phyloP scores from a whole-genome alignment of 2,113 vertebrate species.

The Typhlomys cinereus region DNA sequence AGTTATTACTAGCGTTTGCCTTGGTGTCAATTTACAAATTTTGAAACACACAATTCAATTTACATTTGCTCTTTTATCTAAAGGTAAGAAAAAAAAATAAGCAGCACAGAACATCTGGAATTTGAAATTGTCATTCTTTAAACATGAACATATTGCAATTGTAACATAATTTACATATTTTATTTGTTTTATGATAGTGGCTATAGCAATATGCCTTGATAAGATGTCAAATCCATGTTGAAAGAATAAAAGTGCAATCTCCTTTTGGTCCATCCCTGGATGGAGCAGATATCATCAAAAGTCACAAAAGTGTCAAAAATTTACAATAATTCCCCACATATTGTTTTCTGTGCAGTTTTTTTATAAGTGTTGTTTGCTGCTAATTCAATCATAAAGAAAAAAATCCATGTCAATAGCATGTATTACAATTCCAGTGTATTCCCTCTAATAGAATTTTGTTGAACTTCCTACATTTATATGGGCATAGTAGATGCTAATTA shows the following conservation, averaged over 20 bases:
- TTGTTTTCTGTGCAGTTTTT: background rate
- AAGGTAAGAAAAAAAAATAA: background rate
- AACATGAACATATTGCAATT: background rate
- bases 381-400: background rate
- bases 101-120: too few species aligned
- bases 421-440: background rate
- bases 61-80: background rate
- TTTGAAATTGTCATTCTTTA: too few species aligned
- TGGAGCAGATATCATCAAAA: background rate
- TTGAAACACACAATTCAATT: background rate
- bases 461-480: background rate
- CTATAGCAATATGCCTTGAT: background rate
- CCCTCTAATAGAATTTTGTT: background rate
- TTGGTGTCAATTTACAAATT: too few species aligned
- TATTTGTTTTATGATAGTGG: background rate
- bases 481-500: background rate
- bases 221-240: background rate
- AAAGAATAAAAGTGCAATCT: background rate
- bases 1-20: too few species aligned
- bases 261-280: background rate
- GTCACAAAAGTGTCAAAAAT: constrained; percentile 21
- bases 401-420: background rate
- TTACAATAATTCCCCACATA: background rate
- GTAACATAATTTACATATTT: background rate
- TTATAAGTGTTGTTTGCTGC: background rate